Base-by-base conservation (phyloP, 1,140 invertebrate species). In the Sesamia nonagrioides region DNA sequence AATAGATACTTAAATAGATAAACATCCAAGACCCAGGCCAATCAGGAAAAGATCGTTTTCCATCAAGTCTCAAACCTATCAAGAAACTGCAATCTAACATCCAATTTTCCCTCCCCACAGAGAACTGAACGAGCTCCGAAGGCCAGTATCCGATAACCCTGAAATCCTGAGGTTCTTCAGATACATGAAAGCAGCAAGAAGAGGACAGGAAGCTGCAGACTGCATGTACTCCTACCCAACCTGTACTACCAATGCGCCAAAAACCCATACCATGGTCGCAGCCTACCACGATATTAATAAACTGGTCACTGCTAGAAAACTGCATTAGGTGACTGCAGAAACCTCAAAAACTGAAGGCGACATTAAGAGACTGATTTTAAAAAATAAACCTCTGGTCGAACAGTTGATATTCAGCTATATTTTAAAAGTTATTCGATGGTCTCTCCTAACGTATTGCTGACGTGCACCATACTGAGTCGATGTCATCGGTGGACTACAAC, bases 281-380 rank as follows among this genome's bases (percentile, higher is more conserved):
- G 98, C 97, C 0, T 98, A 97, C 89, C 97, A 98, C 85, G 97
- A 98, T 82, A 98, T 98, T 80, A 97, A 98, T 86, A 98, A 98
- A 93, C 95, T 98, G 40, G 97, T 98, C 3, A 97, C 97, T 63
- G 97, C 97, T 3, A 96, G 97, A 79, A 97, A 97, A 84, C 58
- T 83, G 8, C 40, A 77, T n/a, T 71, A 78, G 42, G 9, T 7
- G 37, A 15, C 48, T n/a, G 27, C 50, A 54, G 6, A 40, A 58
- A 58, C 3, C 33, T 11, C 13, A 9, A 15, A 50, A 50, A 40
- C 2, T 40, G 37, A n/a, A n/a, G n/a, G n/a, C n/a, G n/a, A 27
- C 27, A 27, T 1, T 27, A 3, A 27, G 27, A 27, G 1, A 27
- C 27, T 27, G 27, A 27, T 27, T 27, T 27, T 3, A 3, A 27